A percentile compares a stretch with the other conserved stretches of the same genome.
These are phyloP conservation scores for Sitodiplosis mosellana DNA, from an alignment of 1,140 invertebrate species.

Conservation along the genomic window DNA sequence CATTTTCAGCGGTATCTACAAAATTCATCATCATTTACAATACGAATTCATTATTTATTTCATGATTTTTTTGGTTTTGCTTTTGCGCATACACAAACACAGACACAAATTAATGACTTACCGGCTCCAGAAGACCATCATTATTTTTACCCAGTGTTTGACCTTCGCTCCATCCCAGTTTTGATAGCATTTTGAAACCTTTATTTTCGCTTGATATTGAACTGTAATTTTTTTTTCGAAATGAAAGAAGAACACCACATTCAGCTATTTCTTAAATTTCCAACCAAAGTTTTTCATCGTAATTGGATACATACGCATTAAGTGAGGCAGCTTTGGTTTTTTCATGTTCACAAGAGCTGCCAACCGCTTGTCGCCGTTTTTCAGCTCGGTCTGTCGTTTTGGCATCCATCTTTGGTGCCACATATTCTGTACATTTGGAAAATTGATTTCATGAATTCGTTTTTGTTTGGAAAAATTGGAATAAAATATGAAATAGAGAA, in stretches of 20 bases:
- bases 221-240: constrained; percentile 26
- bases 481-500: too few species aligned
- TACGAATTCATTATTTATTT: too few species aligned
- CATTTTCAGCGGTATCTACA: constrained; percentile 18
- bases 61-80: not conserved
- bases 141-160: constrained; percentile 59
- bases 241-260: constrained; percentile 5
- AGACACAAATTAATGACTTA: constrained; percentile 31
- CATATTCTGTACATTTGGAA: constrained; percentile 12
- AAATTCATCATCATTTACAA: not conserved
- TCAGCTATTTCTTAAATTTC: constrained; percentile 1
- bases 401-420: not conserved
- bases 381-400: constrained; percentile 68
- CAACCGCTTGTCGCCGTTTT: constrained; percentile 48
- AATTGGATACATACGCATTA: not conserved
- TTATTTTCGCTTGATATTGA: constrained; percentile 60
- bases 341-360: constrained; percentile 62
- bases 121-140: constrained; percentile 56
- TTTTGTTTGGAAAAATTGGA: constrained; percentile 5
- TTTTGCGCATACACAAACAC: not conserved
- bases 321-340: constrained; percentile 66
- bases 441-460: constrained; percentile 10
- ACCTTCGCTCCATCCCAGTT: constrained; percentile 87
- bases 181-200: constrained; percentile 72
- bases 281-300: not conserved